These are phyloP conservation scores for Carpatolechia fugitivella DNA, from an alignment of 2,888 invertebrate genomes.

Conservation along the genomic window DNA sequence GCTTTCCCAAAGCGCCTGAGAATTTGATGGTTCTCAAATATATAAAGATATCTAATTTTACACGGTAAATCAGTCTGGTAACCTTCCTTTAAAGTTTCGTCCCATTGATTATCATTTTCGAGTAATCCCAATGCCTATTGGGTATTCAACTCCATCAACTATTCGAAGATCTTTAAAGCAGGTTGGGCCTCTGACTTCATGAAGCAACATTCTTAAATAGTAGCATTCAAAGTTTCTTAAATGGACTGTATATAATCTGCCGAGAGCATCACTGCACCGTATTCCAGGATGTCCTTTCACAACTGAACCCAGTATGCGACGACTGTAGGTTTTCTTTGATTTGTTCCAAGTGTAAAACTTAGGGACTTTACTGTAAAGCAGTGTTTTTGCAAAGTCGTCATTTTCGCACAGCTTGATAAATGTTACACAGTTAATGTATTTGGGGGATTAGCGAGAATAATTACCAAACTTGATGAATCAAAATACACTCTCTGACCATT, in stretches of 20 bases:
- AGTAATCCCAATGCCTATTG: not conserved
- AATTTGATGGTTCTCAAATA: not conserved
- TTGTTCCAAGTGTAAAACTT: not conserved
- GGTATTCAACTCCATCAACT: not conserved
- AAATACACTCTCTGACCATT: slow-evolving; percentile 9
- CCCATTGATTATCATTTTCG: not conserved
- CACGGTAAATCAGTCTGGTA: not conserved
- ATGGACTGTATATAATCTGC: not conserved
- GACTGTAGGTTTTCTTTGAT: too few relatives aligned
- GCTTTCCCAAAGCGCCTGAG: too few relatives aligned
- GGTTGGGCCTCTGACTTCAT: not conserved
- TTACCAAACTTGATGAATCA: not conserved
- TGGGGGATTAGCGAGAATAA: not conserved
- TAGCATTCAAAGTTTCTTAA: not conserved
- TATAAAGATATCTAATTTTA: not conserved
- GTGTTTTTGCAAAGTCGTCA: not conserved
- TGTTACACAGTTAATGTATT: too few relatives aligned
- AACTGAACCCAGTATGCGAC: too few relatives aligned
- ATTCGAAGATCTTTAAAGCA: not conserved
- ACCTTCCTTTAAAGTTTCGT: not conserved
- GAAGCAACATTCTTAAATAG: not conserved
- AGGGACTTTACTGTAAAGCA: not conserved
- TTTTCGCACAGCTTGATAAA: not conserved
- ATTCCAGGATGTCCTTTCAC: too few relatives aligned
- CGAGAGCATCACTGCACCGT: not conserved